Evolutionary conservation across 2,113 vertebrate species (phyloP), one percentile per base, ranked within the genome.

Genomic region (Malaclemys terrapin): DNA sequence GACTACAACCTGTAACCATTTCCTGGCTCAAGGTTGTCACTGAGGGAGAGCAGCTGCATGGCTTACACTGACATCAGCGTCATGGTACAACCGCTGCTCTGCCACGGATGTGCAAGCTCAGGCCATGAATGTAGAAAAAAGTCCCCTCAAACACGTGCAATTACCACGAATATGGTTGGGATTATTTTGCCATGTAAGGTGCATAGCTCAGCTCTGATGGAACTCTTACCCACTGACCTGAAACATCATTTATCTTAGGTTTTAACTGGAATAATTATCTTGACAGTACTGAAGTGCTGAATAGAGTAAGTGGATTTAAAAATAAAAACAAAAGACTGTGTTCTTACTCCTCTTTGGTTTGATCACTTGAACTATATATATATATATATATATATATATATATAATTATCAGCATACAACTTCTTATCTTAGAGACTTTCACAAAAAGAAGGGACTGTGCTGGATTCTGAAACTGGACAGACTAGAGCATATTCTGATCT

Each of bases 151-250:
- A 65, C 81, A 57, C 35, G 2, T 50, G 5, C 3, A 0, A 6
- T 10, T 47, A 1, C 72, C 4, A 10, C 3, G 42, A 78, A 78
- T 31, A 3, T 62, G 49, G 0, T 52, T 6, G 87, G 56, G n/a
- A 47, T 10, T 2, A 6, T 83, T 1, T 2, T 35, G 11, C 42
- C 8, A 20, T 2, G 17, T 17, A 10, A 29, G 38, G 24, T 20
- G 22, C 35, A 50, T 8, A 0, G 2, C 1, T 27, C 85, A 52
- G 35, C 83, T 50, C 54, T 0, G 0, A 3, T 1, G 13, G 8
- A 6, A 54, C 49, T 0, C 35, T n/a, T n/a, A 19, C 31, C 31
- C 62, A 65, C 62, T 9, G 31, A 35, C 35, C 31, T n/a, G 35
- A 17, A 69, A n/a, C 35, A n/a, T 69, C 4, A 69, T 35, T 69